Base-by-base conservation (phyloP, 2,888 invertebrate genomes). In the Andricus quercusramuli region DNA sequence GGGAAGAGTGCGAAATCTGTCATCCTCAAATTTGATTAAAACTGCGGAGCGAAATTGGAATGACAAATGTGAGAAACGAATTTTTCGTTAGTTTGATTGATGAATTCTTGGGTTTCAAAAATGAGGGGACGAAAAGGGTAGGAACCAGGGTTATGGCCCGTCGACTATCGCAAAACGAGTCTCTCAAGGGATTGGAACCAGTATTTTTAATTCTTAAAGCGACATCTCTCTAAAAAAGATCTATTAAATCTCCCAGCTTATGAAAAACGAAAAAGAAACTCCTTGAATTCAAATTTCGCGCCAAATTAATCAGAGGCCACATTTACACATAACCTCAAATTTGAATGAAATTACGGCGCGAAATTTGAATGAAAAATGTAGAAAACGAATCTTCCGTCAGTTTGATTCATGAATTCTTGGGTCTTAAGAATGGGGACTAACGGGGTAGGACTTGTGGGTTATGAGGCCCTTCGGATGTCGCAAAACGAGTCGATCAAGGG, bases 391-490 rank as follows among this genome's bases (percentile, higher is more conserved):
- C 0, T 56, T 56, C 56, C n/a, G 56, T 56, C 20, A n/a, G n/a
- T 56, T 56, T n/a, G 9, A 56, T 56, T 74, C 20, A 32, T 70
- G 11, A 70, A 51, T 74, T 74, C 20, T 17, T 32, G 2, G 32
- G 6, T 47, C 37, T 74, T 25, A 74, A 74, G 51, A 74, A 74
- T 74, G 51, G 32, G n/a, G 51, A 51, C 51, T 29, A 29, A 74
- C 51, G 29, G 70, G 51, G n/a, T 56, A 51, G n/a, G 20, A 32
- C 56, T 74, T 56, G 70, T 74, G 70, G 70, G 70, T 74, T 51
- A 74, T 74, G 29, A 74, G 70, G 56, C 51, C 56, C 51, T 74
- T 51, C 32, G 32, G 32, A 56, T 32, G 47, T 56, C 56, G 70
- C 70, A 51, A 56, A 74, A 74, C 32, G 32, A 74, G 70, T 32